Evolutionary conservation across 2,113 vertebrate species (phyloP), one percentile per base, ranked within the genome.

Genomic region (Cyanistes caeruleus): DNA sequence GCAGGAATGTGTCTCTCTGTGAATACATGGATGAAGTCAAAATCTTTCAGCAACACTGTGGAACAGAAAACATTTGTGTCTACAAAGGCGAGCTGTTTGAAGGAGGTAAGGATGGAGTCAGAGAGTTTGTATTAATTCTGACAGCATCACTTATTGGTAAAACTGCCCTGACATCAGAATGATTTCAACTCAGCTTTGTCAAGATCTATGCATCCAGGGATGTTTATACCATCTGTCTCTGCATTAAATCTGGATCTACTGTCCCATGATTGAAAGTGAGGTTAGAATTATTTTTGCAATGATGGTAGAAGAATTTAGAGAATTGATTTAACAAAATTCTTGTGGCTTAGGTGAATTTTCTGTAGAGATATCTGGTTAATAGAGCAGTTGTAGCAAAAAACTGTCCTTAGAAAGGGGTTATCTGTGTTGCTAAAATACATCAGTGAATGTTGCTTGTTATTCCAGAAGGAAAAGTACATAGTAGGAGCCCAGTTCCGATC

Each of bases 31-130:
- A 99, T 30, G 99, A 99, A 87, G 97, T 99, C 94, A 98, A 98
- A 97, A 97, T 99, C 93, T 98, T 98, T 64, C 99, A 99, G 94
- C 99, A 99, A 39, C 99, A 99, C 87, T 99, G 99, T 60, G 99
- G 99, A 73, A 99, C 99, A 68, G 99, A 99, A 97, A 99, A 99
- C 87, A 98, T 99, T 18, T 99, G 99, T 96, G 98, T 99, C 60
- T 99, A 97, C 93, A 98, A 98, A 96, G 99, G 99, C 64, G 97
- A 95, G 69, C 98, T 99, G 6, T 63, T 94, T 25, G 98, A 99
- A 96, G 99, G 98, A 98, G 99, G 99, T 99, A 93, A 97, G 98
- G 49, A 49, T 51, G 33, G 43, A 84, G 19, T 18, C 68, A 70
- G 35, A 31, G 84, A 76, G 60, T 82, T 87, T 18, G 0, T 81